phyloP scores from a whole-genome alignment of 2,113 vertebrate genomes.

The Sciurus niger region DNA sequence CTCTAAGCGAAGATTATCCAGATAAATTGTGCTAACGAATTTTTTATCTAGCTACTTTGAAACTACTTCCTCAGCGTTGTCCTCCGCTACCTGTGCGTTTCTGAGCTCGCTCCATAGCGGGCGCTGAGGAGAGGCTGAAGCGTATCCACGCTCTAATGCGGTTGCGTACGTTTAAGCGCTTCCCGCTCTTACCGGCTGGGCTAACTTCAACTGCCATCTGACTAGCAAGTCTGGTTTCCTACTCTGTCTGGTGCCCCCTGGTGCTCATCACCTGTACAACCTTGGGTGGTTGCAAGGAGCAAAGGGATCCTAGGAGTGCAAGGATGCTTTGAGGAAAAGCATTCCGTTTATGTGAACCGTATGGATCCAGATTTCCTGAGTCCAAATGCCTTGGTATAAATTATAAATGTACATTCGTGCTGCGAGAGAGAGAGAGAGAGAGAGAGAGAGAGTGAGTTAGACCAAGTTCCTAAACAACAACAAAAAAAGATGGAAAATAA shows the following conservation, averaged over 20 bases:
- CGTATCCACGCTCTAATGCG: conserved; percentile 8
- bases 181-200: conserved; percentile 64
- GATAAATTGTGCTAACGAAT: not conserved
- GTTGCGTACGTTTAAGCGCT: conserved; percentile 66
- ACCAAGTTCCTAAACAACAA: not conserved
- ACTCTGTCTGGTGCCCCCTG: conserved; percentile 79
- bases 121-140: not conserved
- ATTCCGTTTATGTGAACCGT: conserved; percentile 19
- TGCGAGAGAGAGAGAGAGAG: not conserved
- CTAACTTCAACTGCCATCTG: conserved; percentile 52
- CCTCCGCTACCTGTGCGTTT: not conserved
- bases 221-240: not conserved
- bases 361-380: not conserved
- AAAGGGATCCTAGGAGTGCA: conserved; percentile 16
- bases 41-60: not conserved
- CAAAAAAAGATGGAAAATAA: conserved; percentile 57
- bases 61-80: not conserved
- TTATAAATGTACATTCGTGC: not conserved
- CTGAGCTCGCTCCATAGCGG: not conserved
- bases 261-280: conserved; percentile 65
- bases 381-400: not conserved
- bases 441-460: not conserved
- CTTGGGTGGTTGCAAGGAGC: not conserved
- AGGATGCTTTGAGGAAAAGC: conserved; percentile 69
- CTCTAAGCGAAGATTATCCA: not conserved